Evolutionary conservation across 1,140 invertebrate genomes (phyloP).

Genomic region (Uloborus diversus): DNA sequence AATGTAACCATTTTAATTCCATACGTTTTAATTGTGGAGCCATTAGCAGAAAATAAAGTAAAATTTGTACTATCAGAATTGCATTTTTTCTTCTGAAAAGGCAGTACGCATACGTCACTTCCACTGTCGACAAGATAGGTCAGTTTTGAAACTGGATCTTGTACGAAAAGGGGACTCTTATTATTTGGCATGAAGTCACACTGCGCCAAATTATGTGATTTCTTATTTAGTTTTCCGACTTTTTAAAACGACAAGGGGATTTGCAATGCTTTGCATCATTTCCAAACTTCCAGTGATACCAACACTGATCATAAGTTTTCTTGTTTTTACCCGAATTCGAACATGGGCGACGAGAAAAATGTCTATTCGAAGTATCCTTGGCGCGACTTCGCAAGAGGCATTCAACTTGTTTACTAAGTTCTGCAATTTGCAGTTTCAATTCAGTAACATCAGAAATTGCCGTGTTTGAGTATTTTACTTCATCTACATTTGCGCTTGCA

Average conservation of each 20-base stretch:
- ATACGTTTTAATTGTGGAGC: constrained; percentile 38
- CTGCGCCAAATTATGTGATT: not conserved
- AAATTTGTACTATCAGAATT: too few species aligned
- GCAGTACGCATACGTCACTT: too few species aligned
- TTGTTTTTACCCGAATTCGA: not conserved
- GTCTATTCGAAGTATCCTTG: not conserved
- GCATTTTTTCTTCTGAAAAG: too few species aligned
- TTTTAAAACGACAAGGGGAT: not conserved
- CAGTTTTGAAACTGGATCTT: too few species aligned
- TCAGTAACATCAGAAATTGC: not conserved
- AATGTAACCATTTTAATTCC: constrained; percentile 9
- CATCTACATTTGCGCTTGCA: too few species aligned
- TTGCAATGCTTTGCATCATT: not conserved
- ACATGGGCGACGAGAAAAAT: not conserved
- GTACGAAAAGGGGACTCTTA: not conserved
- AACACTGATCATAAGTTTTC: not conserved
- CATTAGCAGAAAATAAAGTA: constrained; percentile 31
- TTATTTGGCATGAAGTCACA: not conserved
- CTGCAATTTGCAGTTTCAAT: not conserved
- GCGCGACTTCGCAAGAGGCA: not conserved
- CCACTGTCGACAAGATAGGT: too few species aligned
- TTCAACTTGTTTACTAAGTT: not conserved
- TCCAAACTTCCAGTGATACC: not conserved
- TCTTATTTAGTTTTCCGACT: not conserved
- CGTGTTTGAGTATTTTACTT: too few species aligned